phyloP scores from a whole-genome alignment of 2,113 vertebrate species.

The Dipodomys spectabilis region DNA sequence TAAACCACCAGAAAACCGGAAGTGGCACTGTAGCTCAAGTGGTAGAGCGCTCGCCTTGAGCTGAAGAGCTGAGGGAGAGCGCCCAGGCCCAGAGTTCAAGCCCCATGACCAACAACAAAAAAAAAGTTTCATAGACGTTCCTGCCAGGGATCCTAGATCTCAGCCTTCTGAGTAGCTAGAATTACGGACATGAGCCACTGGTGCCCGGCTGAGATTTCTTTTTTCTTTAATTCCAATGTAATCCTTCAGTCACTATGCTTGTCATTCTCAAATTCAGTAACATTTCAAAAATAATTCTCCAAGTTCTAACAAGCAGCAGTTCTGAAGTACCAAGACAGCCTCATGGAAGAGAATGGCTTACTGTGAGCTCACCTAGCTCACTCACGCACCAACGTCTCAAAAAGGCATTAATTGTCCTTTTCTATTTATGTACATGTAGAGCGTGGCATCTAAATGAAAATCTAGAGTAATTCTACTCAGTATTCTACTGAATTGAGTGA shows the following conservation, averaged over 20 bases:
- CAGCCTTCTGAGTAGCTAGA: too few relatives aligned
- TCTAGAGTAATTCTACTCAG: not conserved
- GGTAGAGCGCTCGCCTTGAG: too few relatives aligned
- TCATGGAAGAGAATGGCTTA: not conserved
- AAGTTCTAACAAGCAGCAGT: slow-evolving; percentile 24
- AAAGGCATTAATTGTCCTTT: not conserved
- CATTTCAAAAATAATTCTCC: slow-evolving; percentile 42
- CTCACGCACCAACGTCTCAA: not conserved
- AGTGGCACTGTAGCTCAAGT: too few relatives aligned
- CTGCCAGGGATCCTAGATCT: too few relatives aligned
- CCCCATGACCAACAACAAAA: too few relatives aligned
- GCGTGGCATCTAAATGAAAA: not conserved
- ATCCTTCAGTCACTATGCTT: not conserved
- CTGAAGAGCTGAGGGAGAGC: too few relatives aligned
- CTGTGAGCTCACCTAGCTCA: not conserved
- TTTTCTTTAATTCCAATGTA: not conserved
- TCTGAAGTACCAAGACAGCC: slow-evolving; percentile 14
- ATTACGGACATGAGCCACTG: too few relatives aligned
- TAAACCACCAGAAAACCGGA: too few relatives aligned
- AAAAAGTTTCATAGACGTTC: too few relatives aligned
- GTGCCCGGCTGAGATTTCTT: too few relatives aligned
- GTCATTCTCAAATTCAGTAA: slow-evolving; percentile 3
- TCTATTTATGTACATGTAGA: not conserved
- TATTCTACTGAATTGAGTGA: not conserved
- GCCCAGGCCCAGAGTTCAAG: too few relatives aligned